Conservation (phyloP, 35 echinoderm and acorn worm genomes). For the Holothuria glaberrima region DNA sequence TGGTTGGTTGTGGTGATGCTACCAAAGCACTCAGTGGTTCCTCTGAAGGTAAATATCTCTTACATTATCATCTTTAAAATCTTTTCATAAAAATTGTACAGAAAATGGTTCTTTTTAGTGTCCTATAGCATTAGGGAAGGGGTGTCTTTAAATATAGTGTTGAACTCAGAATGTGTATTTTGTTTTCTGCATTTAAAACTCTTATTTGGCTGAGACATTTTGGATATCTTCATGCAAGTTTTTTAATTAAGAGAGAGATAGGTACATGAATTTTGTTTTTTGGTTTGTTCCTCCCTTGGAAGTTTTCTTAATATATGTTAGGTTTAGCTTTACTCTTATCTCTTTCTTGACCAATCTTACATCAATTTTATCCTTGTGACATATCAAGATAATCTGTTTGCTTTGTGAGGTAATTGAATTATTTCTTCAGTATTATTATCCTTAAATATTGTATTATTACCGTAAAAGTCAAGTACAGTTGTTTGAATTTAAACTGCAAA, state of each 20-base stretch:
- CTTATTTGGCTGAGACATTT: too few species aligned
- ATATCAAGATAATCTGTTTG: neutral
- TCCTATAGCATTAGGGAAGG: neutral
- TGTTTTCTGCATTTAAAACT: neutral
- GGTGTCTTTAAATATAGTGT: too few species aligned
- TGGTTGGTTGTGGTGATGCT: slow-evolving; percentile 54
- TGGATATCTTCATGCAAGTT: too few species aligned
- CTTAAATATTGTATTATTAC: neutral
- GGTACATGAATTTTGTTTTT: neutral
- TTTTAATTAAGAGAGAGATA: too few species aligned
- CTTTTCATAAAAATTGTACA: neutral
- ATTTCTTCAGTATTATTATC: neutral
- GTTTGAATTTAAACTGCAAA: too few species aligned
- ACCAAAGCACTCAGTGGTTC: slow-evolving; percentile 54
- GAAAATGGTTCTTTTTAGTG: neutral
- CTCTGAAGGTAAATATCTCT: slow-evolving; percentile 55
- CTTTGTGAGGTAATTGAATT: too few species aligned
- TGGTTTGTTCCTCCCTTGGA: neutral
- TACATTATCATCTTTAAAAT: neutral
- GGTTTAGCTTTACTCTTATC: neutral
- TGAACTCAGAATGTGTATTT: neutral
- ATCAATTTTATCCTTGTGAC: too few species aligned
- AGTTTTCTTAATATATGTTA: neutral
- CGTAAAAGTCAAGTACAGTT: neutral
- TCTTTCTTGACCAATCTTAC: too few species aligned